Evolutionary conservation across 23 tunicate genomes (phyloP).

Genomic region (Trididemnum clinides): DNA sequence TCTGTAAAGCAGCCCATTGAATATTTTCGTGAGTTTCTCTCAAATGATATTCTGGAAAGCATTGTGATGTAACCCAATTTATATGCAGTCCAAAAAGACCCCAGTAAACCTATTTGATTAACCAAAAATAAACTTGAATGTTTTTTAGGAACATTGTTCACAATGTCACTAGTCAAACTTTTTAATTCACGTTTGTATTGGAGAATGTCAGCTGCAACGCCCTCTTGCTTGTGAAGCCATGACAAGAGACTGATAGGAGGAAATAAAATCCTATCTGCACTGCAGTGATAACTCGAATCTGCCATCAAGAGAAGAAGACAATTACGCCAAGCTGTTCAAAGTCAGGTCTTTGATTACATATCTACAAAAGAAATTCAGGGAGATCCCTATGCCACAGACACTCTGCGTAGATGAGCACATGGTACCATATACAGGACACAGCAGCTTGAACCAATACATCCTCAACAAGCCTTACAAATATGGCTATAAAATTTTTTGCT

Average conservation of each 20-base stretch:
- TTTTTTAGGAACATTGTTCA: neutral
- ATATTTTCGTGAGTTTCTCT: too few relatives aligned
- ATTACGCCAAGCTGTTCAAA: neutral
- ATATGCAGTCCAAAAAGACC: conserved; percentile 4
- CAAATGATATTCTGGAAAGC: neutral
- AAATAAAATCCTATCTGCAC: neutral
- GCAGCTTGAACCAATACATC: conserved; percentile 6
- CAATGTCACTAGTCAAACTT: neutral
- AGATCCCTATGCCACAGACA: neutral
- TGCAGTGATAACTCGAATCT: neutral
- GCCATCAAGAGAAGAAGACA: neutral
- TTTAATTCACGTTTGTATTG: conserved; percentile 2
- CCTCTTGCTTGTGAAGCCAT: neutral
- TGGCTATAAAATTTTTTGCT: conserved; percentile 18
- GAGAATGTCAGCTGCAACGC: neutral
- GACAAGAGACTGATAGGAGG: neutral
- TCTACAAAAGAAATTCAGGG: neutral
- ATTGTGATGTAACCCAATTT: neutral
- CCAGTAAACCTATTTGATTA: neutral
- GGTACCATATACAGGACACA: conserved; percentile 6
- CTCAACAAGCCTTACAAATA: conserved; percentile 16
- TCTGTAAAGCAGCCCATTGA: neutral
- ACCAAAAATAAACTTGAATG: neutral
- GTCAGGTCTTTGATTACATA: neutral
- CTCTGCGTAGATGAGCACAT: conserved; percentile 25